Base-by-base conservation (phyloP, 1,140 invertebrate genomes). In the Pomacea maculata region DNA sequence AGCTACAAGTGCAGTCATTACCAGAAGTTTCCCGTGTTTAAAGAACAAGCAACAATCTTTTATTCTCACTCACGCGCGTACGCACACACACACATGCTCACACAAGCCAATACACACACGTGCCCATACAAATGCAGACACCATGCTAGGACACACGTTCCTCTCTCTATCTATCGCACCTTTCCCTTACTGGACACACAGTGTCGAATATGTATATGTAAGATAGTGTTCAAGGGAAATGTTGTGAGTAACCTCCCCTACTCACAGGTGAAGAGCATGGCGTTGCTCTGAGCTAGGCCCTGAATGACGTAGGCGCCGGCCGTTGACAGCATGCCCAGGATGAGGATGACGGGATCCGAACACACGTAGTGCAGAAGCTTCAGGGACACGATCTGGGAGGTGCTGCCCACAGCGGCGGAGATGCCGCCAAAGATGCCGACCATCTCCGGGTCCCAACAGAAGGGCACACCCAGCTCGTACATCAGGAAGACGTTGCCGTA, bases 381-480 rank as follows among this genome's bases (percentile, higher is more conserved):
- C 29, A 74, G 5, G 54, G 45, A 10, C 4, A 74, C 21, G 21
- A 74, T 55, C 19, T 55, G 34, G 21, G 54, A n/a, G 15, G 34
- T 12, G 29, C 21, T 34, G 34, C 45, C 21, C 3, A 45, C 52
- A 11, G 72, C 72, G 14, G 25, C 45, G 1, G 34, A 55, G 10
- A 55, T 29, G n/a, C 21, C 72, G 72, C 34, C 34, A n/a, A 15
- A 74, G 2, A 11, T 21, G 29, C 29, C 72, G 14, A 74, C 34
- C 54, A n/a, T 55, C 34, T 52, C 72, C 1, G 72, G 21, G 12
- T 15, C 45, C 72, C 72, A 74, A 11, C 72, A 74, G 54, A 74
- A 74, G 34, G 72, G 72, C 72, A 52, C 21, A 14, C 72, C 72
- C 54, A 74, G 25, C 10, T 52, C 54, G 54, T 74, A 74, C 34